Evolutionary conservation across 2,113 vertebrate genomes (phyloP).

Genomic region (Lota lota): DNA sequence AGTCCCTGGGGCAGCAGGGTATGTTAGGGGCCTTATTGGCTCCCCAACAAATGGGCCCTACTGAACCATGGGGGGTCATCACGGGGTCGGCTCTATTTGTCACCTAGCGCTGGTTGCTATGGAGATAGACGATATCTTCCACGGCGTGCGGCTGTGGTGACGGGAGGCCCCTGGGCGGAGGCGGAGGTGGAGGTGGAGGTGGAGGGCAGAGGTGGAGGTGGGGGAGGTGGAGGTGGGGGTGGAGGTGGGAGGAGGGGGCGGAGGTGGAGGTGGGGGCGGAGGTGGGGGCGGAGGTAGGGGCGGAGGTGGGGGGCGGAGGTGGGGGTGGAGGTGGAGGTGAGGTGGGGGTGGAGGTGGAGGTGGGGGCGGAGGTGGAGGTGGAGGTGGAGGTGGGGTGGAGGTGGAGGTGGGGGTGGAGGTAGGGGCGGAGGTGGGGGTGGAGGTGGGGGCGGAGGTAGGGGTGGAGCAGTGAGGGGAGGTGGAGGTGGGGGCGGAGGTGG

Average conservation of each 20-base stretch:
- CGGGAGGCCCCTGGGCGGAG: slow-evolving; percentile 35
- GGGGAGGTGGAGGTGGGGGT: slow-evolving; percentile 22
- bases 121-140: slow-evolving; percentile 44
- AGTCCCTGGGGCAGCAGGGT: too few relatives aligned
- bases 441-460: too few relatives aligned
- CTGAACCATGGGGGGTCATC: slow-evolving; percentile 29
- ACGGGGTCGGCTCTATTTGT: slow-evolving; percentile 35
- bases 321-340: slow-evolving; percentile 28
- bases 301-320: too few relatives aligned
- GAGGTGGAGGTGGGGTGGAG: slow-evolving; percentile 36
- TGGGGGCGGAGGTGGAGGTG: slow-evolving; percentile 33
- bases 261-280: too few relatives aligned
- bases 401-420: neutral
- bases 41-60: slow-evolving; percentile 29
- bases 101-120: slow-evolving; percentile 48
- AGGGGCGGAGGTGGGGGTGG: too few relatives aligned
- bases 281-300: too few relatives aligned
- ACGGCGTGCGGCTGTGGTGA: neutral
- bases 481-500: slow-evolving; percentile 40
- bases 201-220: slow-evolving; percentile 35
- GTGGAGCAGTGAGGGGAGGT: too few relatives aligned
- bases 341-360: slow-evolving; percentile 29
- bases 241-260: too few relatives aligned
- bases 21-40: slow-evolving; percentile 27
- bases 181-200: slow-evolving; percentile 33